A percentile compares a stretch with the other conserved stretches of the same genome.
These are phyloP conservation scores for Penaeus indicus DNA, from an alignment of 1,140 invertebrate genomes.

Conservation along the genomic window DNA sequence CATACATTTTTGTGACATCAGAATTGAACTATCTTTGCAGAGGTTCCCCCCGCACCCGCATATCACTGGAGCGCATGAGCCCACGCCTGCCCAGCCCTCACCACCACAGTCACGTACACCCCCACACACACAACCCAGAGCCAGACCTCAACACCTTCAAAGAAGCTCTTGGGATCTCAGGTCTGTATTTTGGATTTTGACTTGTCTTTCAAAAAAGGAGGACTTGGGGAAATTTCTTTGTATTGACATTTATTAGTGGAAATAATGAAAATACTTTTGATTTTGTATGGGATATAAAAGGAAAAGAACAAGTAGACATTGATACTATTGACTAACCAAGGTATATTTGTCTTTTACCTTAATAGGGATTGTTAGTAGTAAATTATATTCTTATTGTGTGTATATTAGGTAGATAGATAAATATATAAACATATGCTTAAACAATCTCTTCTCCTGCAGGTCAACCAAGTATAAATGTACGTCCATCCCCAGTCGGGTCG, in stretches of 20 bases:
- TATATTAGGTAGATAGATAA: no score
- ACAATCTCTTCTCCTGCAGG: conserved; percentile 13
- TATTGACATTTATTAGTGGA: no score
- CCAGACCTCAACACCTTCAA: conserved; percentile 65
- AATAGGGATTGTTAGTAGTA: no score
- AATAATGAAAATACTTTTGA: no score
- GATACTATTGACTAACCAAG: no score
- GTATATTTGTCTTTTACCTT: no score
- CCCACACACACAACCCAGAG: conserved; percentile 56
- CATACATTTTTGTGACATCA: not conserved
- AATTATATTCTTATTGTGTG: no score
- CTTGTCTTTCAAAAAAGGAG: not conserved
- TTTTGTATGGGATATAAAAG: no score
- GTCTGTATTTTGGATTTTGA: conserved; percentile 24
- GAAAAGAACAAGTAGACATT: no score
- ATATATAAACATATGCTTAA: not conserved
- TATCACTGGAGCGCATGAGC: conserved; percentile 57
- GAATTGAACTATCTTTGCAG: conserved; percentile 28
- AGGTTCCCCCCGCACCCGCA: conserved; percentile 59
- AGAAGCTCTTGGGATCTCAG: conserved; percentile 64
- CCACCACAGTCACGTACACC: conserved; percentile 36
- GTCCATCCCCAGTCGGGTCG: conserved; percentile 46
- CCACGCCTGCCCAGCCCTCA: conserved; percentile 60
- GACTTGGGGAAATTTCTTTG: no score
- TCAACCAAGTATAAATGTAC: conserved; percentile 43